These are phyloP conservation scores for Spodoptera frugiperda DNA, from an alignment of 1,140 invertebrate species.

Conservation along the genomic window DNA sequence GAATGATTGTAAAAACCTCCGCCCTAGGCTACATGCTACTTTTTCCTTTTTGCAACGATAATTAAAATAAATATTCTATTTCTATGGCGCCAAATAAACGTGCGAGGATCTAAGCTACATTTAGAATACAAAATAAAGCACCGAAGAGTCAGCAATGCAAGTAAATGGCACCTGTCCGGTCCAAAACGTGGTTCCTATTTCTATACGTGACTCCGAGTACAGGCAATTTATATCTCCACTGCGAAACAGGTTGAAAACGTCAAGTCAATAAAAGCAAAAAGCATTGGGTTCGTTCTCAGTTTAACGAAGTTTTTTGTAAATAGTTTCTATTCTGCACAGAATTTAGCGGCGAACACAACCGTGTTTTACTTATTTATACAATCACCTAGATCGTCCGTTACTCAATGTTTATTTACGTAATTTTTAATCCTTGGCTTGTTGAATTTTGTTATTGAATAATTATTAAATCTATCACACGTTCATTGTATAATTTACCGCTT, in stretches of 20 bases:
- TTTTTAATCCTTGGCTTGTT: neutral
- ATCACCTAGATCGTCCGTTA: too few relatives aligned
- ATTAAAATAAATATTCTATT: constrained; percentile 5
- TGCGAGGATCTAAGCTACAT: constrained; percentile 19
- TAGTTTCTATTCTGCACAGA: neutral
- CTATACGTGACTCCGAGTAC: constrained; percentile 23
- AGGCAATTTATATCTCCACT: constrained; percentile 16
- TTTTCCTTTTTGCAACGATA: neutral
- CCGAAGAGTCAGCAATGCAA: neutral
- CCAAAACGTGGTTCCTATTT: constrained; percentile 25
- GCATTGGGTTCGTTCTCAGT: neutral
- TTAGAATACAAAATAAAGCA: constrained; percentile 1
- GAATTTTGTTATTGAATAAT: neutral
- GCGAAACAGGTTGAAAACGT: constrained; percentile 1
- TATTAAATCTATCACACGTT: neutral
- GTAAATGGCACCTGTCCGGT: constrained; percentile 26
- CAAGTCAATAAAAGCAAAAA: constrained; percentile 13
- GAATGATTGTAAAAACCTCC: neutral
- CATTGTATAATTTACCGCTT: neutral
- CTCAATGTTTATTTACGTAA: too few relatives aligned
- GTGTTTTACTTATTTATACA: too few relatives aligned
- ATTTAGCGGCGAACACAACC: too few relatives aligned
- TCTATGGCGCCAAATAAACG: neutral
- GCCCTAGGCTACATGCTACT: neutral
- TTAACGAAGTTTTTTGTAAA: neutral